Conservation (phyloP, 2,113 vertebrate species). For the Uria lomvia region DNA sequence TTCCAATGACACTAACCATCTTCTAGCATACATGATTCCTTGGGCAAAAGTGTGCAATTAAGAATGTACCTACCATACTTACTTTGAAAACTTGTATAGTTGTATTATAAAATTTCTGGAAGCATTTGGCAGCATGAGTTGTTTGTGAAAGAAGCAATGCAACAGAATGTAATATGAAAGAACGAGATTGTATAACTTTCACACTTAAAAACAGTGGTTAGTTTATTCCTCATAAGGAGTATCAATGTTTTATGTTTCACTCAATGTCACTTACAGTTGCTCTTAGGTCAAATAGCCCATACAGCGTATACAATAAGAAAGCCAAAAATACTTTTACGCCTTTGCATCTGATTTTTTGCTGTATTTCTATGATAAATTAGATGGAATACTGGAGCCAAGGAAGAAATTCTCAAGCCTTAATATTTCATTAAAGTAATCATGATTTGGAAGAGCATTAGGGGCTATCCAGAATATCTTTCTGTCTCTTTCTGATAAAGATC, state of each 20-base stretch:
- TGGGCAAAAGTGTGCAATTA: background rate
- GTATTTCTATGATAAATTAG: background rate
- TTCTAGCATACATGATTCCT: background rate
- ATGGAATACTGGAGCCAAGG: background rate
- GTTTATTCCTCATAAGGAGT: background rate
- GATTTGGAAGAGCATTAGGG: background rate
- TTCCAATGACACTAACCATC: background rate
- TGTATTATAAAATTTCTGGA: slow-evolving; percentile 7
- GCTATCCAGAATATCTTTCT: background rate
- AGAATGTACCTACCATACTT: background rate
- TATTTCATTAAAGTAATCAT: background rate
- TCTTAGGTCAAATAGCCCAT: background rate
- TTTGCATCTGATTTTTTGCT: background rate
- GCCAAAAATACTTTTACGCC: background rate
- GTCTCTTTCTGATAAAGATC: slow-evolving; percentile 3
- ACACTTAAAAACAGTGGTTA: background rate
- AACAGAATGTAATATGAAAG: background rate
- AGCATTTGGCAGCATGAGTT: background rate
- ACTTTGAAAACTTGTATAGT: background rate
- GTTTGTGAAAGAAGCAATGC: background rate
- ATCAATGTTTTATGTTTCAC: background rate
- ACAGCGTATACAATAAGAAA: background rate
- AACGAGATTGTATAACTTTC: background rate
- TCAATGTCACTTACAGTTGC: background rate
- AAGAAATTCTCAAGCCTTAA: background rate